These are phyloP conservation scores for Leptonema lineaticorne DNA, from an alignment of 1,140 invertebrate species.

Conservation along the genomic window DNA sequence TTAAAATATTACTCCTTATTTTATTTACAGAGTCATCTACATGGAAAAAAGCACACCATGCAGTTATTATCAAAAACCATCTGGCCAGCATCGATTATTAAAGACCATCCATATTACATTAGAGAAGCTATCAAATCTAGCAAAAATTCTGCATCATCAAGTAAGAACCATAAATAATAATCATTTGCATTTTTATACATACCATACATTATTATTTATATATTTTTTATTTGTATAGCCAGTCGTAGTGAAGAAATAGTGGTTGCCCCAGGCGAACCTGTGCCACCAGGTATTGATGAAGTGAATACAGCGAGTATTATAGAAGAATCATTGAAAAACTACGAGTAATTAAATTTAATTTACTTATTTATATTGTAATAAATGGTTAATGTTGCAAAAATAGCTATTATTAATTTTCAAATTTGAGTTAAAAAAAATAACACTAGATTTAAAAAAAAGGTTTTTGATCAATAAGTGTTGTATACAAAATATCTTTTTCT, in stretches of 20 bases:
- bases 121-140: background rate
- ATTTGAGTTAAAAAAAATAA: background rate
- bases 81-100: constrained; percentile 24
- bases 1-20: background rate
- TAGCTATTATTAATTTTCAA: background rate
- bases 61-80: background rate
- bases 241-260: background rate
- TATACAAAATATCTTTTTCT: too few relatives aligned
- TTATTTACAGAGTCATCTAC: constrained; percentile 28
- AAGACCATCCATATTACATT: constrained; percentile 13
- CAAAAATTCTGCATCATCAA: background rate
- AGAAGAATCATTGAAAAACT: background rate
- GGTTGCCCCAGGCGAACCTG: constrained; percentile 7
- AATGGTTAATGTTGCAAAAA: background rate
- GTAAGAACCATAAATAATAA: too few relatives aligned
- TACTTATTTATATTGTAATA: background rate
- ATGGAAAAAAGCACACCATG: constrained; percentile 28
- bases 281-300: constrained; percentile 14
- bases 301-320: background rate
- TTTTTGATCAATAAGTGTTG: too few relatives aligned
- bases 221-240: background rate
- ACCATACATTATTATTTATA: background rate
- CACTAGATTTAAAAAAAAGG: background rate
- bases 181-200: too few relatives aligned
- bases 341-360: background rate